Percentiles rank a stretch among this genome's conserved stretches.
phyloP scores from a whole-genome alignment of 2,888 invertebrate genomes.

The Terebella lapidaria region DNA sequence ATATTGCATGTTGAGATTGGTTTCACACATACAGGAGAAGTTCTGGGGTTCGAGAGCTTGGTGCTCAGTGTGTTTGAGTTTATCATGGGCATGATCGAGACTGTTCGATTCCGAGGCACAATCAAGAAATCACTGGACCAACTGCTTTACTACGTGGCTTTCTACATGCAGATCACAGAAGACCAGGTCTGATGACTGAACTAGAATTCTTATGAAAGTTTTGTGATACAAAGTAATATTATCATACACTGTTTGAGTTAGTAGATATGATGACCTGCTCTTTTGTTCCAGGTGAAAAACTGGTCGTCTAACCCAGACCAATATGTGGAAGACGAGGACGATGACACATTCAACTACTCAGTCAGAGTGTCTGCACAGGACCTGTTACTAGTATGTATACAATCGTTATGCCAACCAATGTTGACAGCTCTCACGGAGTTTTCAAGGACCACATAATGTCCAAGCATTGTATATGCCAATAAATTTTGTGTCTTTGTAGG shows the following conservation, averaged over 20 bases:
- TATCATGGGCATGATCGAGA: constrained; percentile 62
- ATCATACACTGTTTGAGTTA: not conserved
- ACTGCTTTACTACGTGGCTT: constrained; percentile 64
- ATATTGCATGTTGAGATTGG: too few species aligned
- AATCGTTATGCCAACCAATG: not conserved
- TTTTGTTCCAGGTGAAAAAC: constrained; percentile 51
- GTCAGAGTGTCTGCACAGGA: constrained; percentile 66
- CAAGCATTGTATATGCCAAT: too few species aligned
- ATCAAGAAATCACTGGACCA: constrained; percentile 63
- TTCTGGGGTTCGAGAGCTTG: constrained; percentile 63
- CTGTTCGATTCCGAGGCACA: constrained; percentile 58
- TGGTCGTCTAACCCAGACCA: constrained; percentile 65
- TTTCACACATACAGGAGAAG: constrained; percentile 59
- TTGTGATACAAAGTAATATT: not conserved
- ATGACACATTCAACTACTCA: constrained; percentile 62
- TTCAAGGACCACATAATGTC: too few species aligned
- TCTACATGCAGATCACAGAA: constrained; percentile 68
- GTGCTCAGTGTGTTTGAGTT: constrained; percentile 68
- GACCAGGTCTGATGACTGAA: constrained; percentile 59
- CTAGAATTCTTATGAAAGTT: not conserved
- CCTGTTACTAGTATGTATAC: constrained; percentile 56
- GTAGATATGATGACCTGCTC: not conserved
- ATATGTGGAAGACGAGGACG: constrained; percentile 68
- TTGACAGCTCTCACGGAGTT: too few species aligned
- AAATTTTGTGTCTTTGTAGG: too few species aligned